Conservation (phyloP, 2,888 invertebrate species). For the Ichneumoninae sp. region DNA sequence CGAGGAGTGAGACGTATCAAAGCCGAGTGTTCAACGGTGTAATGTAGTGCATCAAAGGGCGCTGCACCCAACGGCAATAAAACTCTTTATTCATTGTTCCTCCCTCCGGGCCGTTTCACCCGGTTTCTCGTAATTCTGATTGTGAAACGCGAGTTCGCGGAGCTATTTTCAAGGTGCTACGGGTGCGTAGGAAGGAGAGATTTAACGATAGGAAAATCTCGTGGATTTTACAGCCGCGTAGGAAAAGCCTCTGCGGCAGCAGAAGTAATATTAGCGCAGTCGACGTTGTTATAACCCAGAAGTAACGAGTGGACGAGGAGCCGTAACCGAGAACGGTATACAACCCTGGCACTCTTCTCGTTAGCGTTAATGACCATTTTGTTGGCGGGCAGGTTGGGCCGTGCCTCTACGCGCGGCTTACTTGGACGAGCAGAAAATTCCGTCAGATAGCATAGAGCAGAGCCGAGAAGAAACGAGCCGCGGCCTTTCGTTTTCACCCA, state of each 20-base stretch:
- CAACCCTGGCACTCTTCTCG: conserved; percentile 58
- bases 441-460: background rate
- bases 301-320: conserved; percentile 34
- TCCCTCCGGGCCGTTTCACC: background rate
- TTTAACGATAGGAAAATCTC: conserved; percentile 26
- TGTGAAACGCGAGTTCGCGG: background rate
- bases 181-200: background rate
- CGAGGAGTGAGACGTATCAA: background rate
- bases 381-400: background rate
- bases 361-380: conserved; percentile 62
- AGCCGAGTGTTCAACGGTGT: background rate
- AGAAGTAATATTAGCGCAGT: background rate
- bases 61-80: background rate
- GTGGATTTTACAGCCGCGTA: conserved; percentile 5
- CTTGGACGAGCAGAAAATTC: conserved; percentile 1
- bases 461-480: background rate
- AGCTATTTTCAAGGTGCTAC: conserved; percentile 5
- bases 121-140: background rate
- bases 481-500: background rate
- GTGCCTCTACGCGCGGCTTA: background rate
- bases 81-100: conserved; percentile 12
- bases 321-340: conserved; percentile 50
- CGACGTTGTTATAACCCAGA: background rate
- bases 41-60: conserved; percentile 5
- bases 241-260: background rate